phyloP scores from a whole-genome alignment of 2,888 invertebrate species.

The Prenolepis imparis region DNA sequence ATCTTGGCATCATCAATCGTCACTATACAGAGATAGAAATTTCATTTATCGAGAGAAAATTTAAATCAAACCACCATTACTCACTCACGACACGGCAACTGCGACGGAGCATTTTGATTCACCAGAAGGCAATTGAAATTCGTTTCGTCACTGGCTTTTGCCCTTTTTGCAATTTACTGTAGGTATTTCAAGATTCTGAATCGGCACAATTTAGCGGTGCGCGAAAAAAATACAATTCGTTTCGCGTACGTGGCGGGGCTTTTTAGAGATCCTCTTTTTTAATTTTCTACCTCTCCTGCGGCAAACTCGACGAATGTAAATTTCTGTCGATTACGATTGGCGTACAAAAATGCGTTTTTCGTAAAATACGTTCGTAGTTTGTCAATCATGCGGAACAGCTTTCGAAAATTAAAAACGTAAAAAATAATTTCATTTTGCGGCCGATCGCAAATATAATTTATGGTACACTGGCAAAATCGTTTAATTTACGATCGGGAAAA shows the following conservation, averaged over 20 bases:
- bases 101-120: constrained; percentile 71
- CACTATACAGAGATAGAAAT: constrained; percentile 68
- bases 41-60: constrained; percentile 76
- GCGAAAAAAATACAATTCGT: constrained; percentile 45
- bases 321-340: constrained; percentile 44
- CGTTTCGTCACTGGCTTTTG: constrained; percentile 69
- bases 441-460: constrained; percentile 23
- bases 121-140: constrained; percentile 75
- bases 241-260: constrained; percentile 25
- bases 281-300: constrained; percentile 42
- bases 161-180: constrained; percentile 55
- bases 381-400: constrained; percentile 49
- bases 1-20: constrained; percentile 70
- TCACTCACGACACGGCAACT: constrained; percentile 73
- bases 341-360: constrained; percentile 37
- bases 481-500: constrained; percentile 10
- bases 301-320: constrained; percentile 51
- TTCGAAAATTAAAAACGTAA: constrained; percentile 36
- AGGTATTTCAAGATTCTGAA: constrained; percentile 63
- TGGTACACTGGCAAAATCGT: constrained; percentile 2
- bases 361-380: constrained; percentile 50
- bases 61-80: constrained; percentile 77
- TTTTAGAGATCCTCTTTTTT: constrained; percentile 36
- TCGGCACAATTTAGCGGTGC: constrained; percentile 35
- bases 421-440: constrained; percentile 22